These are phyloP conservation scores for Nerophis lumbriciformis DNA, from an alignment of 2,113 vertebrate species.

Conservation along the genomic window DNA sequence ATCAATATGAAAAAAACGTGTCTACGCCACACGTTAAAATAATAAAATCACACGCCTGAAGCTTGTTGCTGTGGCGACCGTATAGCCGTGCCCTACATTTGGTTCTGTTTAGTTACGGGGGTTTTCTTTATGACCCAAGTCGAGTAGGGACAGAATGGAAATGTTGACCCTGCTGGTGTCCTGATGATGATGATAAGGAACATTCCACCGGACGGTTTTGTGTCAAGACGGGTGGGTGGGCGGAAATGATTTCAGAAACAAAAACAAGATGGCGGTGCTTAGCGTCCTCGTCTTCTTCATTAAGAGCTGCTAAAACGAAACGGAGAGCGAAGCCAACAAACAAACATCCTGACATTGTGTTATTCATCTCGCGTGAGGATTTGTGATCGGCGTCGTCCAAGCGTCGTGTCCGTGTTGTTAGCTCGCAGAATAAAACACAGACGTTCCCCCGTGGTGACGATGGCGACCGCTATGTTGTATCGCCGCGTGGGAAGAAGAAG, in stretches of 20 bases:
- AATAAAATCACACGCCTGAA: conserved; percentile 15
- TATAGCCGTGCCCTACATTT: conserved; percentile 39
- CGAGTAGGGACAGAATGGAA: background rate
- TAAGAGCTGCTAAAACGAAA: background rate
- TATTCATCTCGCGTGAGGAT: conserved; percentile 22
- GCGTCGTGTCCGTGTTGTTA: conserved; percentile 29
- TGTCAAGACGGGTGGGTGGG: conserved; percentile 20
- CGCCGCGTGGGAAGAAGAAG: conserved; percentile 22
- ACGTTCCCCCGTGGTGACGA: conserved; percentile 35
- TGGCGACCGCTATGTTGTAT: conserved; percentile 8
- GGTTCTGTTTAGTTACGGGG: conserved; percentile 15
- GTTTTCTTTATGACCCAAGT: conserved; percentile 23
- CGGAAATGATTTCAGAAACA: conserved; percentile 14
- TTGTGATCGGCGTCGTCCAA: conserved; percentile 35
- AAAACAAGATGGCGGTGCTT: background rate
- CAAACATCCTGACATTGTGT: conserved; percentile 16
- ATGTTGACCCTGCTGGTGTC: conserved; percentile 36
- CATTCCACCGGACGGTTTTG: conserved; percentile 19
- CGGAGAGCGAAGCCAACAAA: conserved; percentile 19
- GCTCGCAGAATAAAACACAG: conserved; percentile 35
- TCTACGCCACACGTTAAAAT: background rate
- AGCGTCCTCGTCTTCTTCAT: no score
- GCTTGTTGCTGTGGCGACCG: conserved; percentile 45
- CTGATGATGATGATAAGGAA: background rate
- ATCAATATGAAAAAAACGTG: background rate